These are phyloP conservation scores for Drosophila micromelanica DNA, from an alignment of 1,140 invertebrate species.

Conservation along the genomic window DNA sequence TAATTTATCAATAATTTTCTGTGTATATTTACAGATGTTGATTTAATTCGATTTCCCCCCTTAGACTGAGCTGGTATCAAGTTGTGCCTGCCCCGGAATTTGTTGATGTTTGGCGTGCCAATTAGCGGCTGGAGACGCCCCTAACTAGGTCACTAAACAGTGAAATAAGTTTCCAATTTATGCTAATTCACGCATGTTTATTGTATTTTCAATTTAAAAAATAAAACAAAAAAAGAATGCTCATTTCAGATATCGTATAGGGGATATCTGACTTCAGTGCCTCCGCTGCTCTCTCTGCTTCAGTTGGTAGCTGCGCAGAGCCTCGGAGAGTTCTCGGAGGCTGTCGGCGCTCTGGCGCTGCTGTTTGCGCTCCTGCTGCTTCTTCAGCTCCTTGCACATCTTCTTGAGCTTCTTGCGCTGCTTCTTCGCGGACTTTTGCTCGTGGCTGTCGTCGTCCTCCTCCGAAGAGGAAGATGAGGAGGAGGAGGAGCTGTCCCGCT, in stretches of 20 bases:
- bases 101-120: constrained; percentile 14
- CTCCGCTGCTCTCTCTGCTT: constrained; percentile 36
- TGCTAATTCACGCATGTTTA: no score
- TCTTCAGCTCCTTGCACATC: constrained; percentile 64
- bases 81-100: neutral
- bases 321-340: constrained; percentile 43
- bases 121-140: constrained; percentile 7
- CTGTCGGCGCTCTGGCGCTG: constrained; percentile 27
- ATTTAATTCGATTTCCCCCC: neutral
- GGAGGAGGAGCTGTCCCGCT: constrained; percentile 52
- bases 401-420: constrained; percentile 75
- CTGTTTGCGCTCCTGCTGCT: constrained; percentile 53
- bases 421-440: constrained; percentile 56
- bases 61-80: neutral
- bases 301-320: constrained; percentile 42
- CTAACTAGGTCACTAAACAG: no score
- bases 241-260: no score
- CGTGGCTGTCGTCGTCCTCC: constrained; percentile 59
- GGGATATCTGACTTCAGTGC: no score
- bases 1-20: no score
- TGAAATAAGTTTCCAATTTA: no score
- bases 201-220: constrained; percentile 9
- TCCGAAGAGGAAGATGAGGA: constrained; percentile 56
- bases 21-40: neutral
- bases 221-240: constrained; percentile 17